phyloP scores from a whole-genome alignment of 2,888 invertebrate genomes.

The Lasioglossum morio region DNA sequence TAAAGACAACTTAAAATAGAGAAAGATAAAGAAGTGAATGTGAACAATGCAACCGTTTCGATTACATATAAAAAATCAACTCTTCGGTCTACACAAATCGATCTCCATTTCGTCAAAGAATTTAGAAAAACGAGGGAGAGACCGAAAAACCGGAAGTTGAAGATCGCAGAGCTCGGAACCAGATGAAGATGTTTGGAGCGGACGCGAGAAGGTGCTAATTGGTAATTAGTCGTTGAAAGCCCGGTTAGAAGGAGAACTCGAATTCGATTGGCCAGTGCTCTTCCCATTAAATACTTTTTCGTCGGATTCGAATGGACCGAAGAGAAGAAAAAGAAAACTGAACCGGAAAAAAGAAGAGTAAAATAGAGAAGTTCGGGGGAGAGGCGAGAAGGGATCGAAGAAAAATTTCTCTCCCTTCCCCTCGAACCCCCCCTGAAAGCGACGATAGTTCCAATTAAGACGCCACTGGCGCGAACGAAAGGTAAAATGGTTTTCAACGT shows the following conservation, averaged over 20 bases:
- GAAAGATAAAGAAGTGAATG: neutral
- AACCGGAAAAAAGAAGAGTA: neutral
- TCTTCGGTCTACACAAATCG: neutral
- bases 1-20: neutral
- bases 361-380: neutral
- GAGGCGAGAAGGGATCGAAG: neutral
- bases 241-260: neutral
- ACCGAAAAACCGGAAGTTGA: neutral
- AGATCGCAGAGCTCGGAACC: neutral
- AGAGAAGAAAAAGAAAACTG: neutral
- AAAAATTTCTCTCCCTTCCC: neutral
- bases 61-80: neutral
- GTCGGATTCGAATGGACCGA: neutral
- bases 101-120: neutral
- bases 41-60: neutral
- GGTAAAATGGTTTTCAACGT: constrained; percentile 44
- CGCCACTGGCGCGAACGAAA: neutral
- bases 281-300: constrained; percentile 18
- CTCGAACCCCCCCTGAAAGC: neutral
- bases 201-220: constrained; percentile 27
- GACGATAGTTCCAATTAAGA: constrained; percentile 36
- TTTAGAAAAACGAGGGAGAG: neutral
- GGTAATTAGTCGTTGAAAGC: constrained; percentile 37
- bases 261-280: constrained; percentile 11
- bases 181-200: neutral